Base-by-base conservation (phyloP, 2,113 vertebrate species). In the Copsychus sechellarum region DNA sequence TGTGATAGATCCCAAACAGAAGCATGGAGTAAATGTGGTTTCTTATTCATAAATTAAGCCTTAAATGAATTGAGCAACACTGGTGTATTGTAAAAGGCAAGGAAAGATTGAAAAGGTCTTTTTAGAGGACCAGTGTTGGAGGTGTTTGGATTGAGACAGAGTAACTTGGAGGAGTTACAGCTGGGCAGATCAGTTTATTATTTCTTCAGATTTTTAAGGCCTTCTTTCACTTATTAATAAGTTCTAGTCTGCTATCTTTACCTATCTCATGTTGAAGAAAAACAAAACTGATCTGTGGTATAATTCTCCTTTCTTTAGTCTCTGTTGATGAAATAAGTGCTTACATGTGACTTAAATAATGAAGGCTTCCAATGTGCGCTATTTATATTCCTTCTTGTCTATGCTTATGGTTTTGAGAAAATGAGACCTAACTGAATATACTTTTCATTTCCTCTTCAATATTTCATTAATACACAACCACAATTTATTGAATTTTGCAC, bases 111-210 rank as follows among this genome's bases (percentile, higher is more conserved):
- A 97, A 96, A 96, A 96, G 92, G 86, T 95, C 93, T 92, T 96
- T 97, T 97, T 91, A 96, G 91, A 95, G 60, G 62, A 86, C 66
- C 72, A 82, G 64, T 31, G 66, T 79, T 71, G 61, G 95, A 97
- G 92, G 94, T 95, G 94, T 97, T 97, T 97, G 92, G 86, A 95
- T 97, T 97, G 92, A 96, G 95, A 87, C 95, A 96, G 84, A 95
- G 82, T 95, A 96, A 97, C 93, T 91, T 91, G 81, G 86, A 92
- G 92, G 93, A 97, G 67, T 88, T 95, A 97, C 62, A 95, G 95
- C 86, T 88, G 88, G 74, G 85, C 4, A 7, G 88, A 95, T 95
- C 92, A 93, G 95, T 97, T 97, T 97, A 95, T 97, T 97, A 95
- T 97, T 95, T 85, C 93, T 97, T 95, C 90, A 90, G 76, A 47